A percentile compares a stretch with the other conserved stretches of the same genome.
phyloP scores from a whole-genome alignment of 2,113 vertebrate species.

The Lampris incognitus region DNA sequence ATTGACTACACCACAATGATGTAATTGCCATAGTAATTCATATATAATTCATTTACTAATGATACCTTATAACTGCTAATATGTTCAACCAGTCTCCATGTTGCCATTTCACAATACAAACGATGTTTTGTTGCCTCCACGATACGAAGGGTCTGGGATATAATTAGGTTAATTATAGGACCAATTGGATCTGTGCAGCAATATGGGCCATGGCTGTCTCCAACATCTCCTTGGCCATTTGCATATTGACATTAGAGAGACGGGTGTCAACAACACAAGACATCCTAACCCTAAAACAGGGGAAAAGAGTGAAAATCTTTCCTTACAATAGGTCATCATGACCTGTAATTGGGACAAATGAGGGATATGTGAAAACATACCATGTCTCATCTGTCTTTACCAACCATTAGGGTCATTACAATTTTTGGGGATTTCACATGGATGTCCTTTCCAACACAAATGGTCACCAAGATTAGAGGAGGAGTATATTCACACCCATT shows the following conservation, averaged over 20 bases:
- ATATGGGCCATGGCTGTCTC: constrained; percentile 20
- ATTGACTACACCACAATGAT: constrained; percentile 8
- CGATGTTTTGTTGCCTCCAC: constrained; percentile 17
- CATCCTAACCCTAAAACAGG: neutral
- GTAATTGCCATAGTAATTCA: constrained; percentile 2
- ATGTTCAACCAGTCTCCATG: constrained; percentile 1
- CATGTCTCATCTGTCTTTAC: neutral
- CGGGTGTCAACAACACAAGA: neutral
- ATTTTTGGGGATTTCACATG: neutral
- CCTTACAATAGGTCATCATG: neutral
- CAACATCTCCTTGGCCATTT: constrained; percentile 4
- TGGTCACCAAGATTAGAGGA: neutral
- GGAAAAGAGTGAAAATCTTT: neutral
- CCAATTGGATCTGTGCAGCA: constrained; percentile 41
- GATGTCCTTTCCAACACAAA: neutral
- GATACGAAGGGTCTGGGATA: neutral
- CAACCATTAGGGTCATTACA: constrained; percentile 13
- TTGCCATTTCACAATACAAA: neutral
- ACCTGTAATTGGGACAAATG: neutral
- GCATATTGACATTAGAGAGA: neutral
- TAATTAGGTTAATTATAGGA: constrained; percentile 35
- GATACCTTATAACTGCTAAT: constrained; percentile 17
- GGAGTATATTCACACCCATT: neutral
- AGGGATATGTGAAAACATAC: no score
- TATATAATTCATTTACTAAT: constrained; percentile 3